phyloP scores from a whole-genome alignment of 2,797 vertebrate species.

The Gouania willdenowi region DNA sequence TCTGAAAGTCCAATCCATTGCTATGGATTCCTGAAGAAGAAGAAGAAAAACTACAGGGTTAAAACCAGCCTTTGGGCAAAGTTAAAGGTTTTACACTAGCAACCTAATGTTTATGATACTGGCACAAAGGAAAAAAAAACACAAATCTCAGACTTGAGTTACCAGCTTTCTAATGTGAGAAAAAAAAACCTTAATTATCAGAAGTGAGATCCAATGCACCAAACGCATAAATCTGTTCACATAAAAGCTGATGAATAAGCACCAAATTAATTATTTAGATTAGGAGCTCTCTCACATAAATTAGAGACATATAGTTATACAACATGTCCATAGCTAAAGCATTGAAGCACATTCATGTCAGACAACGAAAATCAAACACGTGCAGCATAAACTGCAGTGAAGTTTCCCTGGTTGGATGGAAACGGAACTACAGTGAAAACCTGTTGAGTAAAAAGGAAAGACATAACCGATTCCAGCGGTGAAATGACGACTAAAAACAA shows the following conservation, averaged over 20 bases:
- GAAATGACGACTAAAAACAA: background rate
- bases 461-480: background rate
- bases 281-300: background rate
- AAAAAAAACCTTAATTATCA: background rate
- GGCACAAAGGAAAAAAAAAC: background rate
- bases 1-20: slow-evolving; percentile 98
- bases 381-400: slow-evolving; percentile 2
- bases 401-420: slow-evolving; percentile 1
- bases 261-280: slow-evolving; percentile 12
- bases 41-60: slow-evolving; percentile 40
- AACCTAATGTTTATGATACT: background rate
- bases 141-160: background rate
- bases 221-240: slow-evolving; percentile 1
- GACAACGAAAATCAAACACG: slow-evolving; percentile 7
- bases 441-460: slow-evolving; percentile 43
- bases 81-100: background rate
- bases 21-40: slow-evolving; percentile 88
- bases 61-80: background rate
- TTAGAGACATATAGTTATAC: background rate
- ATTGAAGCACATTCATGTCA: slow-evolving; percentile 3
- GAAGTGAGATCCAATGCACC: background rate
- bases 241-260: slow-evolving; percentile 2
- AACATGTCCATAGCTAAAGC: background rate
- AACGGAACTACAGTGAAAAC: slow-evolving; percentile 21
- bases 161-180: background rate